Conservation (phyloP, 2,113 vertebrate species). For the Herpailurus yagouaroundi region DNA sequence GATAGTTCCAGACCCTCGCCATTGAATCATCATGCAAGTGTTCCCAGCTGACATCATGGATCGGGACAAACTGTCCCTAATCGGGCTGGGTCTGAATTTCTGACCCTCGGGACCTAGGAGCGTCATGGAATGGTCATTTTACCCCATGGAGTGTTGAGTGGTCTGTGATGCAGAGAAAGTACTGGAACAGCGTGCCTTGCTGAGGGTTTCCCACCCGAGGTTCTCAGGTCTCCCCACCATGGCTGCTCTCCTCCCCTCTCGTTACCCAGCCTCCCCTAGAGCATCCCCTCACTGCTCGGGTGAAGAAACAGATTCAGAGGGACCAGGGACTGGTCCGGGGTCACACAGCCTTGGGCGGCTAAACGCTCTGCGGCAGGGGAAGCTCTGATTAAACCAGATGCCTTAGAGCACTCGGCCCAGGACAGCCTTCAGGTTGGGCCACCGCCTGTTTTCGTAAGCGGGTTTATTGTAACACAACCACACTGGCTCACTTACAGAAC, state of each 20-base stretch:
- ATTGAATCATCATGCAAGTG: neutral
- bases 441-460: neutral
- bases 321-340: neutral
- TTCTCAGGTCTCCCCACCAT: neutral
- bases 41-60: neutral
- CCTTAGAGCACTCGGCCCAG: neutral
- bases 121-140: neutral
- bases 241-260: neutral
- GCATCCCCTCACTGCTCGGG: neutral
- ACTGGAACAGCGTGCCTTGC: accelerated
- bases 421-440: neutral
- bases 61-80: neutral
- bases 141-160: accelerated
- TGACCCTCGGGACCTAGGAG: neutral
- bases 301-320: neutral
- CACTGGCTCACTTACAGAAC: neutral
- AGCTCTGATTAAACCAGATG: neutral
- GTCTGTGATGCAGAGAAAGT: no score
- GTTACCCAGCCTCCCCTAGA: neutral
- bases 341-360: neutral
- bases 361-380: no score
- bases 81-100: neutral
- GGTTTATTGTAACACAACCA: neutral
- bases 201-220: no score
- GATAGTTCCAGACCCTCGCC: neutral